Conservation (phyloP, 1,140 invertebrate species). For the Elymnias hypermnestra region DNA sequence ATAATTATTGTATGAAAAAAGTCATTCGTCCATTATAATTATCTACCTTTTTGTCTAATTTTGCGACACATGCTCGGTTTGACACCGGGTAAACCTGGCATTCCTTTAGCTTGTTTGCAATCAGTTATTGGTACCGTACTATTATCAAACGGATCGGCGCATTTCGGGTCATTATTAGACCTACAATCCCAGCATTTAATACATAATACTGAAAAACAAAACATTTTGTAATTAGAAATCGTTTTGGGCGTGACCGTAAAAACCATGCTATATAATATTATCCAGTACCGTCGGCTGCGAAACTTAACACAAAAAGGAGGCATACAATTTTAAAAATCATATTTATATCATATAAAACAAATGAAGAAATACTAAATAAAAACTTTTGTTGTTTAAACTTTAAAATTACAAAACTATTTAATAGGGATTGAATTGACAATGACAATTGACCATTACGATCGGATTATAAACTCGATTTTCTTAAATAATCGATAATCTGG, state of each 20-base stretch:
- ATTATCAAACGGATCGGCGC: conserved; percentile 95
- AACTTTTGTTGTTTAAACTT: no score
- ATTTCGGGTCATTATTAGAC: conserved; percentile 92
- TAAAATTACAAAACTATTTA: no score
- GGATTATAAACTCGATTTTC: no score
- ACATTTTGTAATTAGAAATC: conserved; percentile 13
- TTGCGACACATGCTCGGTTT: conserved; percentile 93
- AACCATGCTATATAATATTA: not conserved
- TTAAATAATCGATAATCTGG: no score
- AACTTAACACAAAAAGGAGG: conserved; percentile 21
- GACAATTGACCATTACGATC: no score
- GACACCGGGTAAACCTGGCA: conserved; percentile 82
- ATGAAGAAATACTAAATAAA: no score
- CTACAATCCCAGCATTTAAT: conserved; percentile 96
- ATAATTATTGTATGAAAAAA: no score
- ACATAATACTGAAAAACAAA: conserved; percentile 77
- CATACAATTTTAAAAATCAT: conserved; percentile 18
- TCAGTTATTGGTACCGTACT: conserved; percentile 90
- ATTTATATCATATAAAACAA: not conserved
- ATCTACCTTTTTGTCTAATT: conserved; percentile 91
- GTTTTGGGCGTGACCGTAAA: conserved; percentile 42
- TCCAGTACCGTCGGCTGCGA: conserved; percentile 30
- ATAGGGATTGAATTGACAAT: no score
- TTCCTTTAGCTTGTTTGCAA: conserved; percentile 81
- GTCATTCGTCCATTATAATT: not conserved